phyloP scores from a whole-genome alignment of 2,888 invertebrate genomes.

The Buathra laborator region DNA sequence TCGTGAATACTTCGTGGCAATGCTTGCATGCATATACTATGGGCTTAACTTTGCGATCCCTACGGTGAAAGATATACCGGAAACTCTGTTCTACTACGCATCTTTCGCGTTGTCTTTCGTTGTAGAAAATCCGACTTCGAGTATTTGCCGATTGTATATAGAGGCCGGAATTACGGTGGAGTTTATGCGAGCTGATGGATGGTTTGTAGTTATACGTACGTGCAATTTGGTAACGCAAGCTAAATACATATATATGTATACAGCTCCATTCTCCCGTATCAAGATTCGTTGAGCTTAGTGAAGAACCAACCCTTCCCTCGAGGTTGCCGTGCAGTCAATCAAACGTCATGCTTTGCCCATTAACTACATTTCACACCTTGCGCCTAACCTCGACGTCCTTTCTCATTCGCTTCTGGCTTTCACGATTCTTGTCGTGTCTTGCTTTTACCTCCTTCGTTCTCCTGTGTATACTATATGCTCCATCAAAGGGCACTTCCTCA shows the following conservation, averaged over 20 bases:
- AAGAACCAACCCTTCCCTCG: slow-evolving; percentile 50
- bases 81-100: slow-evolving; percentile 19
- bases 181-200: slow-evolving; percentile 48
- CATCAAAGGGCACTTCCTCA: slow-evolving; percentile 14
- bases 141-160: not conserved
- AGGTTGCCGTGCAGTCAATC: slow-evolving; percentile 63
- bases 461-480: slow-evolving; percentile 11
- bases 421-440: slow-evolving; percentile 18
- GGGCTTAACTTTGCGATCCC: not conserved
- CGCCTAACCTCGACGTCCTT: slow-evolving; percentile 30
- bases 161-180: slow-evolving; percentile 31
- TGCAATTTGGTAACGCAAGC: slow-evolving; percentile 51
- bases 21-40: slow-evolving; percentile 1
- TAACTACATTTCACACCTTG: slow-evolving; percentile 67
- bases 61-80: not conserved
- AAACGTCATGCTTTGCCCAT: slow-evolving; percentile 64
- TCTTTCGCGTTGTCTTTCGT: slow-evolving; percentile 25
- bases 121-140: not conserved
- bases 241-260: slow-evolving; percentile 19
- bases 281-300: slow-evolving; percentile 49
- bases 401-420: slow-evolving; percentile 22
- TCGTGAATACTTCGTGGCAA: slow-evolving; percentile 3
- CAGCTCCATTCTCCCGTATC: slow-evolving; percentile 41
- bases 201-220: slow-evolving; percentile 1
- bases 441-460: slow-evolving; percentile 9